Base-by-base conservation (phyloP, 1,140 invertebrate species). In the Semibalanus balanoides region DNA sequence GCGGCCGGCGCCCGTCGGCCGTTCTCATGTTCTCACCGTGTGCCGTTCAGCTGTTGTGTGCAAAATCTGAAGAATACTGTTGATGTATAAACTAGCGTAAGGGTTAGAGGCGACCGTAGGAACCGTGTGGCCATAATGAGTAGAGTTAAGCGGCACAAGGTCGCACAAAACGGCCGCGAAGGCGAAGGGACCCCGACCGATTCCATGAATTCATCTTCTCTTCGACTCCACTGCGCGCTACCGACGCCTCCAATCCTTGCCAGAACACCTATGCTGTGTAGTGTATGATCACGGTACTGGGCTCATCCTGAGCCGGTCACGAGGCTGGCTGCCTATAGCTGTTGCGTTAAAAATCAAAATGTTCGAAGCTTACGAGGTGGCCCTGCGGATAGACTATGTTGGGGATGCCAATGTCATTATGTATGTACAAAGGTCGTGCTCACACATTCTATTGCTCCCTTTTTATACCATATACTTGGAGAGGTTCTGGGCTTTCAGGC, bases 381-480 rank as follows among this genome's bases (percentile, higher is more conserved):
- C 22, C 22, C 51, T 25, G 51, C 51, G 22, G 11, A 25, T 64
- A 22, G 14, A 64, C 9, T 25, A 64, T 64, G 51, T 25, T 25
- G 51, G 51, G 51, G 51, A 64, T 64, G 51, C 51, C 51, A 64
- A 64, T 64, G 51, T 64, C 51, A 64, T 64, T 64, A 64, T 64
- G 51, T 64, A 64, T 64, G 51, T 64, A 64, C 51, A 64, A 64
- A 64, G 51, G 51, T 64, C 51, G 51, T 64, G 51, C 51, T 64
- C 51, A 64, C 51, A 64, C 51, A 64, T 64, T 64, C 51, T 64
- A 64, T 64, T 64, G 51, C 51, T 64, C 51, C 51, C 51, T 64
- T 64, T 64, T 64, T 64, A 64, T 64, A 64, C 51, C 51, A 64
- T 64, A 64, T 64, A 64, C 51, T 64, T 64, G 51, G 51, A 64